These are phyloP conservation scores for roundworm (Caenorhabditis elegans) DNA, from an alignment of 1,140 invertebrate species.

Conservation along the genomic window DNA sequence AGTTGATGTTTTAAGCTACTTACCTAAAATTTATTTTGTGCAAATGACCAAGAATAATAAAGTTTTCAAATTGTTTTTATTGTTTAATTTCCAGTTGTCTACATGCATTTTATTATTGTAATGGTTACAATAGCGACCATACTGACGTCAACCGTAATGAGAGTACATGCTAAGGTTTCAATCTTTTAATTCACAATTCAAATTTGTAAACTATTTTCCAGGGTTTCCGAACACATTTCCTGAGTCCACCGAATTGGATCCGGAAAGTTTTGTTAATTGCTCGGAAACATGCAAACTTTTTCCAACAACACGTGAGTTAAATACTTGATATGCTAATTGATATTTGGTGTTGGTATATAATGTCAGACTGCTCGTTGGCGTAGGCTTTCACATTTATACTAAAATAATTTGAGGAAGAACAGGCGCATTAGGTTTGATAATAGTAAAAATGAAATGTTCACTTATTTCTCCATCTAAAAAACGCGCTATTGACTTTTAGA, in stretches of 20 bases:
- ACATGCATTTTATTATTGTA: constrained; percentile 52
- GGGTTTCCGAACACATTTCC: constrained; percentile 39
- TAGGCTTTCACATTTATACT: too few species aligned
- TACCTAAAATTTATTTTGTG: too few species aligned
- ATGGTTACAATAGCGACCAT: constrained; percentile 50
- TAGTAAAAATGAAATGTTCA: too few species aligned
- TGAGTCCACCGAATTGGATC: constrained; percentile 47
- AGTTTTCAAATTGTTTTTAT: neutral
- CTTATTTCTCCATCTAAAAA: too few species aligned
- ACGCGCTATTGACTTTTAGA: too few species aligned
- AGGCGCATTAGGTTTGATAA: too few species aligned
- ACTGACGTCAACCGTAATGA: constrained; percentile 45
- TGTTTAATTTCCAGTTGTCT: constrained; percentile 44
- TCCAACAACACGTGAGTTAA: neutral
- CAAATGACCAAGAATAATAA: too few species aligned
- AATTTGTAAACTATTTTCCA: neutral
- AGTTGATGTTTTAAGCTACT: too few species aligned
- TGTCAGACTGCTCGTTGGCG: too few species aligned
- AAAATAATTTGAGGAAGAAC: too few species aligned
- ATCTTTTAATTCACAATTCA: neutral
- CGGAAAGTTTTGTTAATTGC: constrained; percentile 32
- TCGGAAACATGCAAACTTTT: neutral
- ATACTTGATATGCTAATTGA: neutral
- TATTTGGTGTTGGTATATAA: too few species aligned
- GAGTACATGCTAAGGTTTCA: constrained; percentile 36